Evolutionary conservation across 2,113 vertebrate species (phyloP), one percentile per base, ranked within the genome.

Genomic region (Entomyzon cyanotis): DNA sequence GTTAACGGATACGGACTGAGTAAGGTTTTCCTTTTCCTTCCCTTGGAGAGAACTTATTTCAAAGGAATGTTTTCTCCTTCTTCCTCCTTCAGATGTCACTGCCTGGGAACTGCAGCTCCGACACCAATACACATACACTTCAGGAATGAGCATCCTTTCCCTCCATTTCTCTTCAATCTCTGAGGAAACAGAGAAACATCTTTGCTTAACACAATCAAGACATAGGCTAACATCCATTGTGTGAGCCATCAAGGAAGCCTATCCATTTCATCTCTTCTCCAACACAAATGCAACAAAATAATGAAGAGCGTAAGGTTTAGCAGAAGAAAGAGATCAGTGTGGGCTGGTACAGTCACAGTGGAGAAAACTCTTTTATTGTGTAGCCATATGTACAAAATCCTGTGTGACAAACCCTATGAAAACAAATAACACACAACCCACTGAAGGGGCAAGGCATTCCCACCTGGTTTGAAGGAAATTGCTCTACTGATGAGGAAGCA

Each of bases 1-100:
- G 74, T 55, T 74, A 85, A 89, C 8, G 49, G 96, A 95, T 96
- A 76, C 86, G 95, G 90, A 96, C 83, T 86, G 93, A 97, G 85
- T 85, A 77, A 87, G 90, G 87, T 93, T 97, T 97, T 96, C 97
- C 79, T 97, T 42, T 90, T 92, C 68, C 83, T 96, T 95, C 84
- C 89, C 84, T 89, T 79, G 74, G 90, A 97, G 94, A 95, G 73
- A 91, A 90, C 74, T 94, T 87, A 89, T 78, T 97, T 97, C 90
- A 91, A 89, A 95, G 86, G 56, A 94, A 87, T 93, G 33, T 82
- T 93, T 96, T 89, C 87, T 95, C 84, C 81, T 87, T 90, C 24
- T 21, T 79, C 58, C 56, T 73, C 74, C 89, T 95, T 79, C 78
- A 90, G 70, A 94, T 77, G 55, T 28, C 0, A 1, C 52, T 93